Conservation (phyloP, 2,888 invertebrate genomes). For the Azorinus chamasolen region DNA sequence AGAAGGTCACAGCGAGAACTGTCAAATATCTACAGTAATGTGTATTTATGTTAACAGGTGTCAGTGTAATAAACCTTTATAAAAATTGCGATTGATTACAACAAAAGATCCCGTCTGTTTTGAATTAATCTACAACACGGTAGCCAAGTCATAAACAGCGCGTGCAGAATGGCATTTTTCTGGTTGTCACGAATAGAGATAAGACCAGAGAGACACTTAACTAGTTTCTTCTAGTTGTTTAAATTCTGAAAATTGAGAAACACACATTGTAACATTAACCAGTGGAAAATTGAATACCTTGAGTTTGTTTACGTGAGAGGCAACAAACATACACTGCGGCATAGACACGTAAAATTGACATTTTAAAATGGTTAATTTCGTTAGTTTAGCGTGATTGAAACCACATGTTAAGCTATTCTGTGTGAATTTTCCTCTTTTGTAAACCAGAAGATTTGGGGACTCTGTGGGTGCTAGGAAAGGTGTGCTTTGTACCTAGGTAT, state of each 20-base stretch:
- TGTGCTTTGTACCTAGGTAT: too few species aligned
- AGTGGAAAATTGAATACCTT: too few species aligned
- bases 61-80: neutral
- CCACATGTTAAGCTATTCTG: conserved; percentile 38
- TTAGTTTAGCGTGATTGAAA: conserved; percentile 40
- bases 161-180: too few species aligned
- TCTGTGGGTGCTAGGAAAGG: too few species aligned
- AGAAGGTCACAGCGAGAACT: conserved; percentile 26
- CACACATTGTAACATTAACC: too few species aligned
- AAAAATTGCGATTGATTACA: neutral
- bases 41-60: conserved; percentile 37
- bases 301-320: too few species aligned
- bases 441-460: neutral
- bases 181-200: too few species aligned
- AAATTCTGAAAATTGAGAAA: too few species aligned
- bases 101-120: conserved; percentile 5
- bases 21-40: conserved; percentile 7
- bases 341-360: conserved; percentile 14
- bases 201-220: too few species aligned
- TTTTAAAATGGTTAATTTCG: conserved; percentile 22
- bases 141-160: conserved; percentile 9
- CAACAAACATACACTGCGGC: too few species aligned
- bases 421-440: neutral
- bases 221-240: too few species aligned
- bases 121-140: neutral